Evolutionary conservation across 1,140 invertebrate genomes (phyloP), one percentile per base, ranked within the genome.

Genomic region (Hylaeus anthracinus): DNA sequence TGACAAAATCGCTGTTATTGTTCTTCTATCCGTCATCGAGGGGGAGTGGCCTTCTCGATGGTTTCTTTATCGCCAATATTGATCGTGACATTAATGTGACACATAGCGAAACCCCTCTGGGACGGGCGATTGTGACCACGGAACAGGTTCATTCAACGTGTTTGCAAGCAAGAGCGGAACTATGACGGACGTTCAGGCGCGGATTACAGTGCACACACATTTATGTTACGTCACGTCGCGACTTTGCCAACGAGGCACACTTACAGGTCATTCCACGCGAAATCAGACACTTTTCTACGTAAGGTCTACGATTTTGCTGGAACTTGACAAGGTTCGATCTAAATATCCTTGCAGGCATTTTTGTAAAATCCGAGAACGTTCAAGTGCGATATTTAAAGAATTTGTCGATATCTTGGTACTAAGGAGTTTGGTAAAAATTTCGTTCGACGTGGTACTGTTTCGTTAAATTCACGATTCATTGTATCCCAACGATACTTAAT

Each of bases 61-160:
- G n/a, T n/a, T 51, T 61, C 48, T 64, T 65, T 15, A 48, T 6
- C 37, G 8, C 3, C 39, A 43, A 70, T 70, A 77, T 70, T 51
- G 65, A 77, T 51, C 4, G 56, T 45, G 73, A 66, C 63, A 55
- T 66, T 37, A 65, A 14, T 48, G 6, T 37, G 45, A 61, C 56
- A 70, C 41, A 26, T 12, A 4, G 45, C 2, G 56, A 77, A 61
- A 41, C 15, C 41, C 9, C 10, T 51, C n/a, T 15, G 43, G 37
- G 26, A 26, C 14, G 26, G 45, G 41, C 14, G 37, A 10, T 43
- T 41, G 15, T 60, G 56, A 69, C 48, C 43, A 41, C 43, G 5
- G 6, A 43, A 6, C 14, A 9, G n/a, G 45, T 67, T 67, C 65
- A 67, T 48, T 37, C 9, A 14, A 6, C 26, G 58, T 72, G 71